Evolutionary conservation across 2,113 vertebrate species (phyloP).

Genomic region (Rafetus swinhoei): DNA sequence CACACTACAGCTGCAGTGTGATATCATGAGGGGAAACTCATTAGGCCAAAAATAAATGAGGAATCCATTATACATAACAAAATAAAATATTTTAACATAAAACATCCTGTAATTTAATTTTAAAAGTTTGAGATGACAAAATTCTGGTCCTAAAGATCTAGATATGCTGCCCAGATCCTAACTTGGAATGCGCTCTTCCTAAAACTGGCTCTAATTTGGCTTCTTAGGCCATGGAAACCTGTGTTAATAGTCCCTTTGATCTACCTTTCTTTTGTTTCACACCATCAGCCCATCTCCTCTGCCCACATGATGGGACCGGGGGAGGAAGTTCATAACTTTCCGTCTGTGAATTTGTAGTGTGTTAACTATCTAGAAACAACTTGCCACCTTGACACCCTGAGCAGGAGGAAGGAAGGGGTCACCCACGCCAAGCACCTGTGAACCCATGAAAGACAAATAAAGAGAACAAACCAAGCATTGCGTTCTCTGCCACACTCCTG

Average conservation of each 20-base stretch:
- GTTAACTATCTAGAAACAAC: background rate
- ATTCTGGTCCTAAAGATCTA: background rate
- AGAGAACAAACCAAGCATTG: background rate
- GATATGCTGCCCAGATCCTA: background rate
- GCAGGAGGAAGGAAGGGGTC: background rate
- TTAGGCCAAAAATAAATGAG: background rate
- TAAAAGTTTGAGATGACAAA: background rate
- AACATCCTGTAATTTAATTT: background rate
- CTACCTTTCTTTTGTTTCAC: background rate
- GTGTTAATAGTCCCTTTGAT: background rate
- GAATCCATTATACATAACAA: background rate
- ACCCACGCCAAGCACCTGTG: background rate
- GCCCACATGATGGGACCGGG: background rate
- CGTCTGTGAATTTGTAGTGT: background rate
- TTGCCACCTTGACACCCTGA: background rate
- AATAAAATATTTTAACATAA: background rate
- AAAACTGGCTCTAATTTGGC: background rate
- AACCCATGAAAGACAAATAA: background rate
- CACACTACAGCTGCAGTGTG: background rate
- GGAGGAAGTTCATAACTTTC: background rate
- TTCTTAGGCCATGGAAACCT: background rate
- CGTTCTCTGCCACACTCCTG: background rate
- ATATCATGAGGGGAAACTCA: background rate
- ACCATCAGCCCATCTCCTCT: background rate
- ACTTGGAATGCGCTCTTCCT: background rate